phyloP scores from a whole-genome alignment of 2,113 vertebrate species.

The Poeciliopsis retropinna region DNA sequence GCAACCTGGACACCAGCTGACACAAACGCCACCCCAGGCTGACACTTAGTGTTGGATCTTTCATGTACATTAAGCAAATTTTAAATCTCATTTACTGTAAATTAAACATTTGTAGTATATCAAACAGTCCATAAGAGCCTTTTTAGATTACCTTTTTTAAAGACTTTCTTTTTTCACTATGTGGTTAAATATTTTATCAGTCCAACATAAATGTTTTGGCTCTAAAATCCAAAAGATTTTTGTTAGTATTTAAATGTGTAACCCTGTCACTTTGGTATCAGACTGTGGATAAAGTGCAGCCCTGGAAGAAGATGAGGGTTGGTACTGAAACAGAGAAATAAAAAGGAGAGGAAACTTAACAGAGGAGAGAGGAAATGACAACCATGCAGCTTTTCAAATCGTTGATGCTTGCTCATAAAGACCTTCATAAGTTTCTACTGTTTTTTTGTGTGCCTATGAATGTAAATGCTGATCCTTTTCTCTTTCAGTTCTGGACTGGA shows the following conservation, averaged over 20 bases:
- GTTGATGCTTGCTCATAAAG: constrained; percentile 48
- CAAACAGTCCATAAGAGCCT: constrained; percentile 65
- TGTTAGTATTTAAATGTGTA: constrained; percentile 17
- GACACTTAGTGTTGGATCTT: constrained; percentile 32
- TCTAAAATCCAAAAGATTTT: constrained; percentile 32
- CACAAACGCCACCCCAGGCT: constrained; percentile 12
- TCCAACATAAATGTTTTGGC: constrained; percentile 41
- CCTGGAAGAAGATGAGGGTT: constrained; percentile 8
- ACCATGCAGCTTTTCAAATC: constrained; percentile 36
- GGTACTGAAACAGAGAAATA: constrained; percentile 18
- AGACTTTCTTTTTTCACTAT: constrained; percentile 53
- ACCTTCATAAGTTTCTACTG: no score
- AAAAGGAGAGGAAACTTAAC: constrained; percentile 33
- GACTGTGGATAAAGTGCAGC: constrained; percentile 8
- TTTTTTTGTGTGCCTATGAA: constrained; percentile 40
- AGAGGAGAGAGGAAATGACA: constrained; percentile 49
- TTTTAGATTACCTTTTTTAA: constrained; percentile 66
- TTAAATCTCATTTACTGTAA: constrained; percentile 63
- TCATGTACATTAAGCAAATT: constrained; percentile 51
- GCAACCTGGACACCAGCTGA: constrained; percentile 36
- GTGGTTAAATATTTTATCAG: constrained; percentile 66
- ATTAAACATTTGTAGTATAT: constrained; percentile 62
- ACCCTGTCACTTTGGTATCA: constrained; percentile 13
- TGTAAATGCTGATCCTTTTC: constrained; percentile 44
- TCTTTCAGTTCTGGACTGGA: constrained; percentile 60